Evolutionary conservation across 2,888 invertebrate species (phyloP).

Genomic region (Apeira syringaria): DNA sequence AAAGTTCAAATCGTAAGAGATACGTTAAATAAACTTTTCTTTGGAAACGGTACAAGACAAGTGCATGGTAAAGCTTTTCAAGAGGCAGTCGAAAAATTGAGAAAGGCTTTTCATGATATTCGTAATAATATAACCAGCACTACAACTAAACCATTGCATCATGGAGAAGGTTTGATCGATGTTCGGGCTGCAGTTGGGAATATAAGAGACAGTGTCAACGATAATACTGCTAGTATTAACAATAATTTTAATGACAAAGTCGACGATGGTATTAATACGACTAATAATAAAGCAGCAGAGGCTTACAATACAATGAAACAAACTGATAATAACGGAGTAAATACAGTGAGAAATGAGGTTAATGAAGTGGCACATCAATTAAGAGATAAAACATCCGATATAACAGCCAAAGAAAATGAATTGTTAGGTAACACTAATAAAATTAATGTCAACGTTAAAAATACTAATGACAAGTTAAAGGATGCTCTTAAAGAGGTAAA

Average conservation of each 20-base stretch:
- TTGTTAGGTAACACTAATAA: conserved; percentile 7
- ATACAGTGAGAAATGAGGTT: conserved; percentile 1
- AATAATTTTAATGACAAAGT: conserved; percentile 24
- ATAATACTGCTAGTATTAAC: conserved; percentile 1
- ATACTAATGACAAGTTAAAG: background rate
- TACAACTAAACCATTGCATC: conserved; percentile 2
- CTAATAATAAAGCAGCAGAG: conserved; percentile 7
- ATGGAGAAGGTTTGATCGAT: conserved; percentile 28
- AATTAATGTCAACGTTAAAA: conserved; percentile 1
- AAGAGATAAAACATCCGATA: conserved; percentile 11
- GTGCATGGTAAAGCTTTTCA: conserved; percentile 15
- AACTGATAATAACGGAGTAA: conserved; percentile 2
- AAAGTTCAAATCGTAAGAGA: conserved; percentile 20
- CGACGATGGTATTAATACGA: conserved; percentile 5
- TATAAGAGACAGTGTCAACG: conserved; percentile 2
- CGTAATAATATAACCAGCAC: conserved; percentile 4
- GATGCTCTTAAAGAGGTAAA: background rate
- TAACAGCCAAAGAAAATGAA: conserved; percentile 17
- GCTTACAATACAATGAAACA: background rate
- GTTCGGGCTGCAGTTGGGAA: conserved; percentile 6
- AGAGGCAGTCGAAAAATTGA: conserved; percentile 22
- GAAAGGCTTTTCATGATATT: conserved; percentile 15
- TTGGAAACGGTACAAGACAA: conserved; percentile 26
- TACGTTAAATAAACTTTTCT: conserved; percentile 30
- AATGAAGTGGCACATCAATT: conserved; percentile 1